These are phyloP conservation scores for Drosophila testacea DNA, from an alignment of 2,888 invertebrate species.

Conservation along the genomic window DNA sequence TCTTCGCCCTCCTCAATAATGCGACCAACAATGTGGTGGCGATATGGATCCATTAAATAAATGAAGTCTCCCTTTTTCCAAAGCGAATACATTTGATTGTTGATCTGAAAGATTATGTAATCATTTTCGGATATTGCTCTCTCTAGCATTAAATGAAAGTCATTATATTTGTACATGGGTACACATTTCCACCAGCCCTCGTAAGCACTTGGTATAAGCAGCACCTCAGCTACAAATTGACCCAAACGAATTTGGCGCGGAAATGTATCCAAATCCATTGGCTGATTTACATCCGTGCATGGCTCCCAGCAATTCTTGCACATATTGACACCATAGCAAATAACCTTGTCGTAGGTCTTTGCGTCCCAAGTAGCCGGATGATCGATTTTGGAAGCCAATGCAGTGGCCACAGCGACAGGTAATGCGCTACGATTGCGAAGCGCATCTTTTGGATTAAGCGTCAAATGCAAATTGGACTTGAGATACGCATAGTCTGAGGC, in stretches of 20 bases:
- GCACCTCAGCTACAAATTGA: conserved; percentile 74
- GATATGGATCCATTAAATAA: conserved; percentile 83
- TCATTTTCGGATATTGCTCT: conserved; percentile 61
- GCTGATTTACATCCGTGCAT: conserved; percentile 59
- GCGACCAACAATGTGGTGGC: conserved; percentile 77
- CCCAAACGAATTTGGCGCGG: conserved; percentile 79
- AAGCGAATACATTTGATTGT: conserved; percentile 81
- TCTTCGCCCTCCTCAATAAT: conserved; percentile 65
- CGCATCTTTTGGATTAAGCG: conserved; percentile 72
- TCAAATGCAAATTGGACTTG: conserved; percentile 75
- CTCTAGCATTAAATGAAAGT: conserved; percentile 70
- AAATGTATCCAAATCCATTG: conserved; percentile 77
- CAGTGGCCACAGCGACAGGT: conserved; percentile 76
- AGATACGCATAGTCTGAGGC: conserved; percentile 81
- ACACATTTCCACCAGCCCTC: conserved; percentile 82
- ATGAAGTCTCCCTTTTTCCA: conserved; percentile 80
- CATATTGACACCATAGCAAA: conserved; percentile 81
- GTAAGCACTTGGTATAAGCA: conserved; percentile 59
- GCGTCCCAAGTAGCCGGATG: conserved; percentile 83
- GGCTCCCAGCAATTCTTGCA: conserved; percentile 80
- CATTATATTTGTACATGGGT: conserved; percentile 75
- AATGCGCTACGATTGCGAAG: conserved; percentile 80
- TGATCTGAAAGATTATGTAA: conserved; percentile 81
- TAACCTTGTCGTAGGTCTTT: conserved; percentile 77
- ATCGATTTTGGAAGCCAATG: conserved; percentile 83